Evolutionary conservation across 2,888 invertebrate genomes (phyloP), one percentile per base, ranked within the genome.

Genomic region (Mayetiola destructor): DNA sequence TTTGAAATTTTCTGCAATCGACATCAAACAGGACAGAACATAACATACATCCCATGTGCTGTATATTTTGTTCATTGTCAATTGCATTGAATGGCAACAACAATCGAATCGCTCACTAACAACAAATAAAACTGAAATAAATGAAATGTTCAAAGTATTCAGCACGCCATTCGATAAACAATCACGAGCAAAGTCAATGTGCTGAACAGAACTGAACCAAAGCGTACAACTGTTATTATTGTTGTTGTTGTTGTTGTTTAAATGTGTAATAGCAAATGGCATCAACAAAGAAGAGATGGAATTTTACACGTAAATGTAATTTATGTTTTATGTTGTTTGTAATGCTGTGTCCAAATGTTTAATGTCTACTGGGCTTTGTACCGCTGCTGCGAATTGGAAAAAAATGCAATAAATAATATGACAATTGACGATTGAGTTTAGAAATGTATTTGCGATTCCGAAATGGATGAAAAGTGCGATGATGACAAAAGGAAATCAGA

Each of bases 1-100:
- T 27, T 48, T 48, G 48, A 48, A 48, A 48, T 27, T n/a, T 48
- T 48, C 48, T 48, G 48, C 48, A 27, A 48, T 48, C 48, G 48
- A 48, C 48, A 48, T 48, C 27, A 48, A 48, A 48, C 27, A n/a
- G 48, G 27, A n/a, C n/a, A n/a, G n/a, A n/a, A n/a, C n/a, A n/a
- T n/a, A n/a, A n/a, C n/a, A n/a, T n/a, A n/a, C 9, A 12, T 42
- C 23, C 42, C 12, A 23, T 27, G 48, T 16, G n/a, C 2, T 23
- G n/a, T n/a, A n/a, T n/a, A n/a, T 23, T 23, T 23, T 40, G 23
- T 48, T 27, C 27, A 27, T n/a, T n/a, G n/a, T n/a, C n/a, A n/a
- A n/a, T n/a, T n/a, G n/a, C n/a, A n/a, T n/a, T n/a, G n/a, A n/a
- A n/a, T n/a, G n/a, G n/a, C n/a, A n/a, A n/a, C n/a, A n/a, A n/a